Conservation (phyloP, 2,888 invertebrate species). For the Adelphocoris suturalis region DNA sequence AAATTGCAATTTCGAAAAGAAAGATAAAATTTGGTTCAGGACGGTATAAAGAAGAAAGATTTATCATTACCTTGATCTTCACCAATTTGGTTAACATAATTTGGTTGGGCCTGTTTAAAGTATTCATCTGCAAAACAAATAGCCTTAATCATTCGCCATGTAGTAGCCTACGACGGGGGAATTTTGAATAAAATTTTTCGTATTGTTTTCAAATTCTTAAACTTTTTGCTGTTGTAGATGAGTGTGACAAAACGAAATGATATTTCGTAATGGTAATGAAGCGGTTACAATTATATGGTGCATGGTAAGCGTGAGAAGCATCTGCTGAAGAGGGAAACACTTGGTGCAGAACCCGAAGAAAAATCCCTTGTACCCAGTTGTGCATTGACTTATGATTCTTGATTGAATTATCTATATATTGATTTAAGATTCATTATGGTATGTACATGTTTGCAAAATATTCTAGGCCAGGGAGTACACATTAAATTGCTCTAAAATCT, state of each 20-base stretch:
- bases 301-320: constrained; percentile 65
- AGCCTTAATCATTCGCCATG: constrained; percentile 74
- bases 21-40: constrained; percentile 68
- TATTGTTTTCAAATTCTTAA: not conserved
- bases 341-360: constrained; percentile 52
- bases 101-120: constrained; percentile 74
- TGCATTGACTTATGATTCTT: not conserved
- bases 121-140: constrained; percentile 75
- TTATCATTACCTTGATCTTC: constrained; percentile 74
- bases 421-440: not conserved
- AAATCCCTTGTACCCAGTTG: constrained; percentile 43
- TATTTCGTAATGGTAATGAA: constrained; percentile 42
- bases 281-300: constrained; percentile 38
- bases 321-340: constrained; percentile 60
- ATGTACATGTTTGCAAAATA: too few species aligned
- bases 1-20: constrained; percentile 7
- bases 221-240: not conserved
- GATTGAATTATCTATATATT: too few species aligned
- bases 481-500: too few species aligned
- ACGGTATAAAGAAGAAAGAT: constrained; percentile 65
- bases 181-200: not conserved
- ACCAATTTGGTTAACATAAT: constrained; percentile 75
- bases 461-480: too few species aligned
- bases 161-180: constrained; percentile 66
- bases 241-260: constrained; percentile 30